Evolutionary conservation across 1,140 invertebrate genomes (phyloP).

Genomic region (Popillia japonica): DNA sequence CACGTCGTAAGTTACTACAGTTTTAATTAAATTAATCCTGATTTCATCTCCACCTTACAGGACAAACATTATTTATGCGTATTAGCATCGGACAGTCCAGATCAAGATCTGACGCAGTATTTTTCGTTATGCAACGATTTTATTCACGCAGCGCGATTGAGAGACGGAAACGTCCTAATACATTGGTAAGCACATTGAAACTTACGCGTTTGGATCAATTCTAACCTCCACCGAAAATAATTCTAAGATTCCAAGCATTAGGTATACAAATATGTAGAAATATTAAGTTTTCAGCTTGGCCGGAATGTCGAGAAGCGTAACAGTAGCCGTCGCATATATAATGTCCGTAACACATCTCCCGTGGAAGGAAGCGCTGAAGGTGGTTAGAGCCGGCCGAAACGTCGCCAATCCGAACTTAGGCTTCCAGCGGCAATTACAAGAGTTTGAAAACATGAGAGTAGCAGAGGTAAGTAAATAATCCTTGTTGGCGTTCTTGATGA

Average conservation of each 20-base stretch:
- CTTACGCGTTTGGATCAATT: neutral
- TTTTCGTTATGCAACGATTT: slow-evolving; percentile 95
- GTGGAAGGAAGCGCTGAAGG: slow-evolving; percentile 93
- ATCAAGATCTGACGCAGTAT: slow-evolving; percentile 92
- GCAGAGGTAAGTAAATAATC: slow-evolving; percentile 69
- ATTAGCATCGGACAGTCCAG: slow-evolving; percentile 89
- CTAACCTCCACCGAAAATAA: neutral
- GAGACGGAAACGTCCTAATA: slow-evolving; percentile 91
- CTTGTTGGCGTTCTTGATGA: neutral
- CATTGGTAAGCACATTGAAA: slow-evolving; percentile 82
- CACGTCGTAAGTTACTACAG: slow-evolving; percentile 73
- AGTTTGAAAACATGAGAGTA: slow-evolving; percentile 86
- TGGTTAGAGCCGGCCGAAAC: slow-evolving; percentile 86
- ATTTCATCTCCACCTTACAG: slow-evolving; percentile 66
- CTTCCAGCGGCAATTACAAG: slow-evolving; percentile 92
- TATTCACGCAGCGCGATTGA: slow-evolving; percentile 88
- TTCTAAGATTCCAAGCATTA: slow-evolving; percentile 10
- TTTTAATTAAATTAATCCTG: neutral
- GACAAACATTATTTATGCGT: slow-evolving; percentile 96
- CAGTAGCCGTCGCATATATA: slow-evolving; percentile 92
- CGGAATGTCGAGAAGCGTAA: slow-evolving; percentile 95
- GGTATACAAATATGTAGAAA: slow-evolving; percentile 37
- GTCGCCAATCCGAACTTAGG: slow-evolving; percentile 96
- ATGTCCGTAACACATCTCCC: slow-evolving; percentile 92
- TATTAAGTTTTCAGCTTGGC: slow-evolving; percentile 74